phyloP scores from a whole-genome alignment of 2,888 invertebrate species.

The Capitulum mitella region DNA sequence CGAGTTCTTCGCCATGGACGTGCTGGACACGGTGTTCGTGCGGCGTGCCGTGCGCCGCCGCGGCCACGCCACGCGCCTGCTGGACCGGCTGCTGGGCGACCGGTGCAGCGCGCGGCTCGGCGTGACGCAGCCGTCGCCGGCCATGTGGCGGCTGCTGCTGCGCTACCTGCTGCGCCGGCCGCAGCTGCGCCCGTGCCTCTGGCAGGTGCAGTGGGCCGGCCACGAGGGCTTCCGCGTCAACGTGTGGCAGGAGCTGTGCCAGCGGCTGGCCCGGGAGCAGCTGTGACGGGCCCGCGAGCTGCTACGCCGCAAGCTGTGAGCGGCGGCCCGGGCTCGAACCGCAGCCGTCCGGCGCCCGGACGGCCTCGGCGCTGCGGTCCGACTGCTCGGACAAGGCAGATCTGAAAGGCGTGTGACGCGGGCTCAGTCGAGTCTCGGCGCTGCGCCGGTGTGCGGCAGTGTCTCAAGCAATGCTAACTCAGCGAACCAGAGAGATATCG shows the following conservation, averaged over 20 bases:
- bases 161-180: neutral
- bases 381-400: too few relatives aligned
- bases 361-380: too few relatives aligned
- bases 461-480: too few relatives aligned
- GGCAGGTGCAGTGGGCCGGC: neutral
- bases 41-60: neutral
- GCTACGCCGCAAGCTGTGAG: too few relatives aligned
- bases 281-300: too few relatives aligned
- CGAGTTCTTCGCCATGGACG: neutral
- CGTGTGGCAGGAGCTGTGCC: neutral
- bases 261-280: too few relatives aligned
- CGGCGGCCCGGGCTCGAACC: too few relatives aligned
- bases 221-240: neutral
- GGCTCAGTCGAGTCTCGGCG: too few relatives aligned
- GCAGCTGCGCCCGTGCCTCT: neutral
- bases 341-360: too few relatives aligned
- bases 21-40: neutral
- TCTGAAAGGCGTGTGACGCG: too few relatives aligned
- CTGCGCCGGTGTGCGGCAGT: too few relatives aligned
- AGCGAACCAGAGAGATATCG: too few relatives aligned
- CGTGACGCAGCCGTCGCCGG: neutral
- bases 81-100: neutral
- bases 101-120: neutral
- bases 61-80: neutral
- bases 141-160: neutral